Conservation (phyloP, 2,888 invertebrate genomes). For the Lymantria dispar region DNA sequence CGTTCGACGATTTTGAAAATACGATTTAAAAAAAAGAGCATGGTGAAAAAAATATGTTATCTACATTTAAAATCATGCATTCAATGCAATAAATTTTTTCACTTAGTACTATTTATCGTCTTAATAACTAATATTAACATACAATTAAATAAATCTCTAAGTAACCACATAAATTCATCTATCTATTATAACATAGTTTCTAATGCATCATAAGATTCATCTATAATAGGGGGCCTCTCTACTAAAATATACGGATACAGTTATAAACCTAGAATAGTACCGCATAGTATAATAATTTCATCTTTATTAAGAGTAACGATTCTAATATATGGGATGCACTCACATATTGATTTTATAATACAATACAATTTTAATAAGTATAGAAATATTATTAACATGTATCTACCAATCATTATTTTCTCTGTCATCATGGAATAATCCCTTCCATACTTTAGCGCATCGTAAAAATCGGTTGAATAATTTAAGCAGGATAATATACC, state of each 20-base stretch:
- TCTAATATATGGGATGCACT: too few relatives aligned
- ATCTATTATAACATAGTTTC: slow-evolving; percentile 54
- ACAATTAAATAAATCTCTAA: slow-evolving; percentile 61
- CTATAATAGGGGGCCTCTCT: slow-evolving; percentile 43
- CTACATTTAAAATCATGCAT: slow-evolving; percentile 56
- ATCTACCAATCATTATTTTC: too few relatives aligned
- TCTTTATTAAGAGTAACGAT: too few relatives aligned
- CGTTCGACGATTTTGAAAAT: slow-evolving; percentile 27
- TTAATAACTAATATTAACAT: slow-evolving; percentile 53
- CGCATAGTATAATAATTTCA: too few relatives aligned
- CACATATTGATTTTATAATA: too few relatives aligned
- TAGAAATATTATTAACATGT: too few relatives aligned
- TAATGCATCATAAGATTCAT: slow-evolving; percentile 71
- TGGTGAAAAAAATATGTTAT: slow-evolving; percentile 38
- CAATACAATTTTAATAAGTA: too few relatives aligned
- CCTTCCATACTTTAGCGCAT: too few relatives aligned
- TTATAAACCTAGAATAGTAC: slow-evolving; percentile 8
- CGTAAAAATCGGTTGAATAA: too few relatives aligned
- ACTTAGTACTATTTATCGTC: slow-evolving; percentile 39
- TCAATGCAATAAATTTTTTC: slow-evolving; percentile 54
- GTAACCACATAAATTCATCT: slow-evolving; percentile 70
- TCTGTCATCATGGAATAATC: too few relatives aligned
- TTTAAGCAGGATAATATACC: too few relatives aligned
- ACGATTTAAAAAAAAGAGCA: slow-evolving; percentile 33
- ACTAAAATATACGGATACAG: slow-evolving; percentile 16